phyloP scores from a whole-genome alignment of 2,113 vertebrate species.

The Oostethus manadensis region DNA sequence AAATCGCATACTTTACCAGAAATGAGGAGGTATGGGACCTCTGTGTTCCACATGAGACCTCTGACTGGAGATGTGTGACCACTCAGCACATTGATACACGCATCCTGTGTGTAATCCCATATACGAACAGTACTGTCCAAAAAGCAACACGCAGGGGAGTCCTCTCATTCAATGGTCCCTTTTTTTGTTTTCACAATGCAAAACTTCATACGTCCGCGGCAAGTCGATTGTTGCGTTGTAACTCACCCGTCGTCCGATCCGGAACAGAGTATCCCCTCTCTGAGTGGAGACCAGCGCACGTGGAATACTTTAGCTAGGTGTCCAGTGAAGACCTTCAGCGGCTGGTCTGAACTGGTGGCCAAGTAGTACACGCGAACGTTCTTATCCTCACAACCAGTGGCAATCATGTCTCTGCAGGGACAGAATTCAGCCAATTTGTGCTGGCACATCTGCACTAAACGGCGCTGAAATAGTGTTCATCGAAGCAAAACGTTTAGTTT shows the following conservation, averaged over 20 bases:
- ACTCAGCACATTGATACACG: slow-evolving; percentile 87
- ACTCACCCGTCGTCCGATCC: slow-evolving; percentile 93
- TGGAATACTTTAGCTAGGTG: slow-evolving; percentile 96
- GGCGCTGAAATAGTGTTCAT: no score
- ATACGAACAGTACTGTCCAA: slow-evolving; percentile 86
- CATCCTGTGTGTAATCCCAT: slow-evolving; percentile 97
- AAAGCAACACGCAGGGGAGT: slow-evolving; percentile 2
- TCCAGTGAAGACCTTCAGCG: slow-evolving; percentile 89
- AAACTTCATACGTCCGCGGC: not conserved
- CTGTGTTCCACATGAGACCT: slow-evolving; percentile 94
- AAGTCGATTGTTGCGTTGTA: not conserved
- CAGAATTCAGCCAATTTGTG: not conserved
- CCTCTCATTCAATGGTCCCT: not conserved
- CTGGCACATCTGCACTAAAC: no score
- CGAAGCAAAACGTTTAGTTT: no score
- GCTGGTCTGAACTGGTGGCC: slow-evolving; percentile 94
- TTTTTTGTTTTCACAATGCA: not conserved
- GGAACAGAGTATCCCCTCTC: slow-evolving; percentile 95
- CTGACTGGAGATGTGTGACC: slow-evolving; percentile 91
- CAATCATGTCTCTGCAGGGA: slow-evolving; percentile 90
- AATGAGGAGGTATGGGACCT: slow-evolving; percentile 89
- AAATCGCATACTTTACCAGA: slow-evolving; percentile 66
- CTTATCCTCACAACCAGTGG: slow-evolving; percentile 96
- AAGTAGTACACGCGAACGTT: slow-evolving; percentile 94
- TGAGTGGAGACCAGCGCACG: slow-evolving; percentile 92